Evolutionary conservation across 2,888 invertebrate genomes (phyloP), one percentile per base, ranked within the genome.

Genomic region (Nomada hirtipes): DNA sequence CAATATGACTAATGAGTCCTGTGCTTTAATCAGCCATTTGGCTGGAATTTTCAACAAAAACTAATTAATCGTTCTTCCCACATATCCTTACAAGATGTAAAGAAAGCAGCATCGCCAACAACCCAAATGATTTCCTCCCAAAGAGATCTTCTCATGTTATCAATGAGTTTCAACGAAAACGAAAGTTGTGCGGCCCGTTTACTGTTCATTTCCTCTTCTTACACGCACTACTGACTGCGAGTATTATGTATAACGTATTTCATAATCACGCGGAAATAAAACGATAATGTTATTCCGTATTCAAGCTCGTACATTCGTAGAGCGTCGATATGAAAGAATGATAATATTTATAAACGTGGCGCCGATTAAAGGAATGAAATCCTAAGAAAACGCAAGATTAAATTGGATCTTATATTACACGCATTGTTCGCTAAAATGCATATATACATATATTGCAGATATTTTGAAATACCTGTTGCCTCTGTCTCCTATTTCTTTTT

Each of bases 391-490:
- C 2, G 11, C 10, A 52, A 11, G 1, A 65, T 4, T 18, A 36
- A 71, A 42, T 61, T 50, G 18, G 18, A 61, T 23, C 50, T 61
- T 11, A 42, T 20, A 36, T 20, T 29, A 29, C 53, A 47, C 15
- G 13, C 47, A 7, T 29, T 70, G n/a, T 13, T 23, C n/a, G 44
- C 20, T 0, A 44, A 60, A 50, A 20, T 50, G 26, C 7, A 18
- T 20, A 20, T 29, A 29, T 67, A 18, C 29, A 36, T 36, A 36
- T 36, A 36, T 36, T 36, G 36, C 36, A 29, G 29, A 36, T 36
- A 36, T 68, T 47, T 59, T 10, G 10, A 68, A 73, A n/a, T 85
- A 78, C 69, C 71, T 73, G 7, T 52, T 52, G 36, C 60, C 15
- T 53, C 15, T 69, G 10, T 29, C 26, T 60, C n/a, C 57, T 26